phyloP scores from a whole-genome alignment of 2,797 vertebrate species.

The Chanos chanos region DNA sequence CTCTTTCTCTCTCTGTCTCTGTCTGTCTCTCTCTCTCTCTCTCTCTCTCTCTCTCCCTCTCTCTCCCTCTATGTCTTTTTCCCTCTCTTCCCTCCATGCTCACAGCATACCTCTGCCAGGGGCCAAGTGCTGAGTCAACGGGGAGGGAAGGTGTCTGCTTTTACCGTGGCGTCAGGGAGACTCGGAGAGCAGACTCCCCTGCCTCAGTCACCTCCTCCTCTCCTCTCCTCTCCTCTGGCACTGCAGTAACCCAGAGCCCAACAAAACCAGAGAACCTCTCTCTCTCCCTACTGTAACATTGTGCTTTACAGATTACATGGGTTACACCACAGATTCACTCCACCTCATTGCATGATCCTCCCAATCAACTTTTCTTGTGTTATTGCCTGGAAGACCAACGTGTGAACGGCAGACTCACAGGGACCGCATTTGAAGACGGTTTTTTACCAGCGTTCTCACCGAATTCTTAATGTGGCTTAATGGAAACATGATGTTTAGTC shows the following conservation, averaged over 20 bases:
- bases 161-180: constrained; percentile 39
- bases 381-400: too few relatives aligned
- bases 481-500: too few relatives aligned
- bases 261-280: constrained; percentile 13
- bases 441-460: too few relatives aligned
- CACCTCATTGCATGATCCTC: too few relatives aligned
- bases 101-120: constrained; percentile 3
- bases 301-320: too few relatives aligned
- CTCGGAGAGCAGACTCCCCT: constrained; percentile 23
- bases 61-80: background rate
- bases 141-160: constrained; percentile 49
- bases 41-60: background rate
- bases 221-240: constrained; percentile 4
- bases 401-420: too few relatives aligned
- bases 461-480: too few relatives aligned
- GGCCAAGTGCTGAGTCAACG: constrained; percentile 42
- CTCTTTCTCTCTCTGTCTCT: background rate
- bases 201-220: constrained; percentile 20
- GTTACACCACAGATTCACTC: too few relatives aligned
- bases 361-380: too few relatives aligned
- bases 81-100: background rate
- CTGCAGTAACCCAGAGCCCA: background rate
- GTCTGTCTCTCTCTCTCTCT: background rate
- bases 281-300: constrained; percentile 32
- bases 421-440: too few relatives aligned